A percentile compares a stretch with the other conserved stretches of the same genome.
phyloP scores from a whole-genome alignment of 2,797 vertebrate species.

The Pangasius larnaudii region DNA sequence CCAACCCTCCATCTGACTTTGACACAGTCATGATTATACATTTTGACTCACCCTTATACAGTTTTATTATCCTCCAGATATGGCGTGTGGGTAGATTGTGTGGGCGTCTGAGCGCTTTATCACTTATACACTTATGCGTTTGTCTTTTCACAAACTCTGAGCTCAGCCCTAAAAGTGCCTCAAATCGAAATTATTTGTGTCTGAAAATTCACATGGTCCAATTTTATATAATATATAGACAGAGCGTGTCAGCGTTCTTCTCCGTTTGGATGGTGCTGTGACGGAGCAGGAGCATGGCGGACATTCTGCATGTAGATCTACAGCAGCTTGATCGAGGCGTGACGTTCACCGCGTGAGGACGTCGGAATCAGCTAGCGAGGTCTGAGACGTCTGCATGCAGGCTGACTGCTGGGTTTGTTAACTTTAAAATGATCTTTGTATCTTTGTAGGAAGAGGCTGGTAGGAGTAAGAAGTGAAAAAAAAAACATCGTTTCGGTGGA shows the following conservation, averaged over 20 bases:
- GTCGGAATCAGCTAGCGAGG: neutral
- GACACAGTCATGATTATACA: neutral
- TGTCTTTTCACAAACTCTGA: neutral
- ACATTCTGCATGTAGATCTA: too few relatives aligned
- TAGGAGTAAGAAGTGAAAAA: too few relatives aligned
- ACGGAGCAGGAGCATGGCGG: too few relatives aligned
- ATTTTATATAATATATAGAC: too few relatives aligned
- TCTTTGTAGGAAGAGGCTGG: neutral
- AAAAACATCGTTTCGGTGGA: neutral
- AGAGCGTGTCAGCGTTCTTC: too few relatives aligned
- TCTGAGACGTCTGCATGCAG: neutral
- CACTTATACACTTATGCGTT: neutral
- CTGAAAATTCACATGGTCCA: neutral
- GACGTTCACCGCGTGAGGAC: neutral
- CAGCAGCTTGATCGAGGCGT: too few relatives aligned
- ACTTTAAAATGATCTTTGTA: neutral
- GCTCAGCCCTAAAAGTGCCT: neutral
- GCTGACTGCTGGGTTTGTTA: neutral
- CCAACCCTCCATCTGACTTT: neutral
- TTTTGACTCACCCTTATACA: neutral
- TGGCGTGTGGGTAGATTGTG: neutral
- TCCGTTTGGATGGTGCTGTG: too few relatives aligned
- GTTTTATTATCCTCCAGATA: too few relatives aligned
- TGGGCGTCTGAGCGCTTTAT: neutral
- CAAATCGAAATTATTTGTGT: neutral